Conservation (phyloP, 2,113 vertebrate genomes). For the Copsychus sechellarum region DNA sequence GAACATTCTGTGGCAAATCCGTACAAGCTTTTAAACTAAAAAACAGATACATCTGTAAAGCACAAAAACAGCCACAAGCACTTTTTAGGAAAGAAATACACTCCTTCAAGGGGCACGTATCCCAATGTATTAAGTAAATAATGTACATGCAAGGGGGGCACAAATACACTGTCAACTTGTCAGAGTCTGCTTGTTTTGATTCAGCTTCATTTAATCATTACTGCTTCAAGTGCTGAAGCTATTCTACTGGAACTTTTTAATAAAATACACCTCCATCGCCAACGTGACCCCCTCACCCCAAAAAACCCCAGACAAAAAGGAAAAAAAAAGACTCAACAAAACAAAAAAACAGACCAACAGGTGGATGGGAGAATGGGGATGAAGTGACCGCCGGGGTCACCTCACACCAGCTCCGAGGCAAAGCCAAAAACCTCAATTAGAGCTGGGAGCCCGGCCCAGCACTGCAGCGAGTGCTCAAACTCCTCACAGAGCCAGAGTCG, state of each 20-base stretch:
- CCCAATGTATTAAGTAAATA: not conserved
- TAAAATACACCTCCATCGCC: not conserved
- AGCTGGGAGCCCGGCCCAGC: not conserved
- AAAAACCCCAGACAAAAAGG: too few species aligned
- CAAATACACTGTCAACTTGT: not conserved
- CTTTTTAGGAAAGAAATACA: not conserved
- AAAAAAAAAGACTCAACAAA: not conserved
- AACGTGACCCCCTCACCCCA: fast-evolving
- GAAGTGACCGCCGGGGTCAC: not conserved
- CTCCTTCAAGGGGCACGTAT: fast-evolving
- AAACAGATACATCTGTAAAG: not conserved
- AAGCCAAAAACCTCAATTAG: not conserved
- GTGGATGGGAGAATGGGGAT: not conserved
- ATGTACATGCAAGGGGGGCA: fast-evolving
- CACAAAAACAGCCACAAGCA: not conserved
- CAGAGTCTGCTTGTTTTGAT: not conserved
- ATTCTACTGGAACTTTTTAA: not conserved
- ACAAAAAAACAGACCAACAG: too few species aligned
- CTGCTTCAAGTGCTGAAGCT: not conserved
- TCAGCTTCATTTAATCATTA: not conserved
- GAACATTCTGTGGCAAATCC: not conserved
- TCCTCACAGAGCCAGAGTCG: not conserved
- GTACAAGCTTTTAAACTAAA: not conserved
- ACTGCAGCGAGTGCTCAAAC: not conserved
- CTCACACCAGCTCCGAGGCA: not conserved